Conservation (phyloP, 2,113 vertebrate species). For the Oreotragus oreotragus region DNA sequence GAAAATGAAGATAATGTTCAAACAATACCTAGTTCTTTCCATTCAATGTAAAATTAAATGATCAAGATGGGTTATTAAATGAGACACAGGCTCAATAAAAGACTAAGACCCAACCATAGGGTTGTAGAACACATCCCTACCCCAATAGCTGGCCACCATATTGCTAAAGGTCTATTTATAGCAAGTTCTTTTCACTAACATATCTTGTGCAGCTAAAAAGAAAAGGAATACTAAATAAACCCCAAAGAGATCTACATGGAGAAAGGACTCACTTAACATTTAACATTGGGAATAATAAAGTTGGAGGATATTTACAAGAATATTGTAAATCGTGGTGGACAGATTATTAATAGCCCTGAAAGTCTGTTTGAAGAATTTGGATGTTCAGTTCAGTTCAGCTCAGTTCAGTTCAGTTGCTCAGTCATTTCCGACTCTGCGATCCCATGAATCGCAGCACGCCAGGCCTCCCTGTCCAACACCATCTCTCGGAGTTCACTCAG, state of each 20-base stretch:
- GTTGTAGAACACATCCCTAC: background rate
- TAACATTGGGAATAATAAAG: background rate
- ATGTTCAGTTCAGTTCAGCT: background rate
- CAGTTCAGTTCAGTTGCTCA: too few relatives aligned
- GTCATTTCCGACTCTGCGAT: too few relatives aligned
- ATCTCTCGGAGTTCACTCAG: too few relatives aligned
- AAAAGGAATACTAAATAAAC: background rate
- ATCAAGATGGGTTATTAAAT: background rate
- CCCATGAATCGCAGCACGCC: rapidly evolving
- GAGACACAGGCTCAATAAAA: background rate
- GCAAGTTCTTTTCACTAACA: background rate
- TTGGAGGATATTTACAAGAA: background rate
- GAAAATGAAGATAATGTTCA: background rate
- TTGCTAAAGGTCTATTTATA: background rate
- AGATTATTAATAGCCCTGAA: background rate
- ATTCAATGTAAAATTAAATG: background rate
- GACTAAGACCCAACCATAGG: background rate
- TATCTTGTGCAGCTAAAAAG: background rate
- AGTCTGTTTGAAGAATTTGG: background rate
- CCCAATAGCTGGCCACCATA: background rate
- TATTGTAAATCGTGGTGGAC: background rate
- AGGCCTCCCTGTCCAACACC: too few relatives aligned
- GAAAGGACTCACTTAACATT: background rate
- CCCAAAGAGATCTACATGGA: background rate
- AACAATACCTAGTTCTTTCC: background rate